These are phyloP conservation scores for Acronicta aceris DNA, from an alignment of 2,888 invertebrate genomes.

Conservation along the genomic window DNA sequence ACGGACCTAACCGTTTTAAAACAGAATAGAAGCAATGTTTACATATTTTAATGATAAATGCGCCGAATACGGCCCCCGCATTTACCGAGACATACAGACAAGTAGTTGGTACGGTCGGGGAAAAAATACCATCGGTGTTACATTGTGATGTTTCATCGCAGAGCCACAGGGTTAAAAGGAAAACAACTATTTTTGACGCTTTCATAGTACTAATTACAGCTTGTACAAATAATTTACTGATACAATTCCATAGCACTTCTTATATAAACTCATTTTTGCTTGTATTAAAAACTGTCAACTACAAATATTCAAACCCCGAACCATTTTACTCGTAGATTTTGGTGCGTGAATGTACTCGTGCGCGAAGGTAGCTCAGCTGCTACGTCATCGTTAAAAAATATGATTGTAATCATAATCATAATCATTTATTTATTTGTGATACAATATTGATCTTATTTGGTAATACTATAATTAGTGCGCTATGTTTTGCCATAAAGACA, in stretches of 20 bases:
- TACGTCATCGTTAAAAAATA: not conserved
- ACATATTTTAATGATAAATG: constrained; percentile 61
- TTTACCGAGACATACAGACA: constrained; percentile 60
- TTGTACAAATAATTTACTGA: no score
- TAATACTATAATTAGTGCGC: no score
- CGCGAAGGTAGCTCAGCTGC: no score
- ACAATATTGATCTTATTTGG: no score
- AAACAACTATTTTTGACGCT: constrained; percentile 18
- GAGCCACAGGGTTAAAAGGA: constrained; percentile 23
- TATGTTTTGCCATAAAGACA: no score
- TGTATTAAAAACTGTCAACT: no score
- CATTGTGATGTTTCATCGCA: constrained; percentile 13
- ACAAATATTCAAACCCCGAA: no score
- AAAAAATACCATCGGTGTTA: constrained; percentile 50
- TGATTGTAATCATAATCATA: no score
- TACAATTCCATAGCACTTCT: not conserved
- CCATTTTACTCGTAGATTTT: no score
- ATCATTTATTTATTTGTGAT: no score
- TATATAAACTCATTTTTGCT: no score
- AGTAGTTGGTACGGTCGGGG: constrained; percentile 62
- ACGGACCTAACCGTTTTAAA: constrained; percentile 27
- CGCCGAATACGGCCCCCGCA: constrained; percentile 69
- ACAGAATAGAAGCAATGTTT: constrained; percentile 60
- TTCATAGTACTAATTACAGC: constrained; percentile 26
- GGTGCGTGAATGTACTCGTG: no score